Conservation (phyloP, 2,888 invertebrate species). For the Euclidia mi region DNA sequence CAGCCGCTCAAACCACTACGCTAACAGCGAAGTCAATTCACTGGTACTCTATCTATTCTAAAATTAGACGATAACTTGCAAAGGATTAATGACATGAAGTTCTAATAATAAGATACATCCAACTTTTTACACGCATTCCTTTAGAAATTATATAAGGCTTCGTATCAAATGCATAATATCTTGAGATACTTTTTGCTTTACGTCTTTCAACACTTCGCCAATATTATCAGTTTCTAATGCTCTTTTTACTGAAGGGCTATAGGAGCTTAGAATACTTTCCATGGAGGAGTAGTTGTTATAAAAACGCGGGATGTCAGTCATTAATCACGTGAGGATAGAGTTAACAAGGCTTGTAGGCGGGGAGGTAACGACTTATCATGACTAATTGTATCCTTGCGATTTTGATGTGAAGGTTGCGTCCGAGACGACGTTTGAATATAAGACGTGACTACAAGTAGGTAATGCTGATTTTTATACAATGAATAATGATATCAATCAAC, state of each 20-base stretch:
- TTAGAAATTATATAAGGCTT: neutral
- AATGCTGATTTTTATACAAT: neutral
- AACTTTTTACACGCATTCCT: too few species aligned
- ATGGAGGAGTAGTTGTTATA: constrained; percentile 27
- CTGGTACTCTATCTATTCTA: too few species aligned
- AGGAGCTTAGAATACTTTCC: constrained; percentile 21
- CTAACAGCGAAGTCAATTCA: too few species aligned
- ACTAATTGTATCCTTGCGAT: constrained; percentile 48
- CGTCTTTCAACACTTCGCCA: too few species aligned
- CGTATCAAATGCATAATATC: too few species aligned
- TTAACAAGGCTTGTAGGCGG: constrained; percentile 50
- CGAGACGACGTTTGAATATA: constrained; percentile 24
- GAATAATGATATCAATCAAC: too few species aligned
- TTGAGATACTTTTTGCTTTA: too few species aligned
- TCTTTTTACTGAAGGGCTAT: constrained; percentile 1
- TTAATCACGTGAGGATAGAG: constrained; percentile 46
- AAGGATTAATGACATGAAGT: too few species aligned
- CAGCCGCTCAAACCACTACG: too few species aligned
- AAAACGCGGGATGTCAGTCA: constrained; percentile 30
- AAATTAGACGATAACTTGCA: too few species aligned
- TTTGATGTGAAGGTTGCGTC: constrained; percentile 30
- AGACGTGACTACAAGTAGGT: neutral
- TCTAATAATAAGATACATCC: constrained; percentile 2
- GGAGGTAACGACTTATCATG: constrained; percentile 39
- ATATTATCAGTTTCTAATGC: neutral